Evolutionary conservation across 2,797 vertebrate genomes (phyloP).

Genomic region (Lepidocolaptes lacrymiger): DNA sequence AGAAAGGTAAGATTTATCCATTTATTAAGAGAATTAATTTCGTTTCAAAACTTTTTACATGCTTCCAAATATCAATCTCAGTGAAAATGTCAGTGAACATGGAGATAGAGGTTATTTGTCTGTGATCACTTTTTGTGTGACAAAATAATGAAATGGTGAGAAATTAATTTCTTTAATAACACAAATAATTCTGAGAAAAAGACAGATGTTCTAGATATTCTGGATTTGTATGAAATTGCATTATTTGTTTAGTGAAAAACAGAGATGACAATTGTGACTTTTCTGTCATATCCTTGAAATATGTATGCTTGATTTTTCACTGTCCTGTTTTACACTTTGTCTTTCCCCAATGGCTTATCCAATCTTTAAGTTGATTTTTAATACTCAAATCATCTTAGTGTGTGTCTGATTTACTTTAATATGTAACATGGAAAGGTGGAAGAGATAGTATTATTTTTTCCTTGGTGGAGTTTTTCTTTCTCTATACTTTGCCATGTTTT

Average conservation of each 20-base stretch:
- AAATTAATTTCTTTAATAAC: neutral
- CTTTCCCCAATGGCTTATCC: neutral
- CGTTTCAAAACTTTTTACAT: conserved; percentile 13
- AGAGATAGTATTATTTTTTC: neutral
- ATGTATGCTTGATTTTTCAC: neutral
- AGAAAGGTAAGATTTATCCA: neutral
- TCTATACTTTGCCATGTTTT: neutral
- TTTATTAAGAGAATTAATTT: neutral
- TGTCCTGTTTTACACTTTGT: neutral
- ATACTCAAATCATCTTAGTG: neutral
- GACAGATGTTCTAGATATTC: neutral
- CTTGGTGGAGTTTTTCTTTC: neutral
- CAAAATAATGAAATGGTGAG: neutral
- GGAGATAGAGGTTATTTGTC: neutral
- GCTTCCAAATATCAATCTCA: conserved; percentile 5
- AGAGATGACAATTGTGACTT: neutral
- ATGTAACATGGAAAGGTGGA: neutral
- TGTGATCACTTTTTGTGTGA: conserved; percentile 27
- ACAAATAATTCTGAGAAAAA: neutral
- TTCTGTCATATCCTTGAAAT: neutral
- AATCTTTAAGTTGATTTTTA: neutral
- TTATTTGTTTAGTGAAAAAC: neutral
- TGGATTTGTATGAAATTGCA: neutral
- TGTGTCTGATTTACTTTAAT: neutral
- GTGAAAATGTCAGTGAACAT: neutral